These are phyloP conservation scores for Aporophyla nigra DNA, from an alignment of 2,888 invertebrate species.

Conservation along the genomic window DNA sequence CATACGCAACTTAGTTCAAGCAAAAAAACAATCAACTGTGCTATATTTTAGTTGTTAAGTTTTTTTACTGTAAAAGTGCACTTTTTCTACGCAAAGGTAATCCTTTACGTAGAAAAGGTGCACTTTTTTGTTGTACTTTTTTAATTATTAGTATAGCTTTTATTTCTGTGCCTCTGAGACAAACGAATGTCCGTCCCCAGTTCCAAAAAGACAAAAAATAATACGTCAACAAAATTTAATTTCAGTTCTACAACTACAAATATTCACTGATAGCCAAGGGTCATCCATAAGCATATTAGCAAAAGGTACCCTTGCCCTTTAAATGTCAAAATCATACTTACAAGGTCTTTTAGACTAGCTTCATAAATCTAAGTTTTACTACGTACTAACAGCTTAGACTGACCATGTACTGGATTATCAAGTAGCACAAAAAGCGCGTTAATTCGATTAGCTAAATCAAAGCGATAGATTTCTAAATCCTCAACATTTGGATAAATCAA, in stretches of 20 bases:
- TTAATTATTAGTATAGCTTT: not conserved
- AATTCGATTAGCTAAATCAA: conserved; percentile 1
- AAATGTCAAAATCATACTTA: conserved; percentile 13
- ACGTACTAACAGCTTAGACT: conserved; percentile 9
- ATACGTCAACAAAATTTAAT: not conserved
- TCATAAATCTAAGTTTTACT: not conserved
- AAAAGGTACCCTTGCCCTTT: conserved; percentile 20
- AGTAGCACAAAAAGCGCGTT: not conserved
- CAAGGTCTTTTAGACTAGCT: not conserved
- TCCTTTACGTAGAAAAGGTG: too few relatives aligned
- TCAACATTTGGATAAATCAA: conserved; percentile 23
- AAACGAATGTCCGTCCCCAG: not conserved
- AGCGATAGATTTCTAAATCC: conserved; percentile 16
- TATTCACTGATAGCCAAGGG: not conserved
- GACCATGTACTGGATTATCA: conserved; percentile 14
- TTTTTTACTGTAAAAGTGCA: not conserved
- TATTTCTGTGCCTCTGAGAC: not conserved
- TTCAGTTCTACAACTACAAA: not conserved
- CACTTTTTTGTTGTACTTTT: too few relatives aligned
- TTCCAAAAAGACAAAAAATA: too few relatives aligned
- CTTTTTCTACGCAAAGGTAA: not conserved
- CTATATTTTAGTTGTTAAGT: not conserved
- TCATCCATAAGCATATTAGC: not conserved
- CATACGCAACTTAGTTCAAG: not conserved
- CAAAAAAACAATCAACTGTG: too few relatives aligned